Evolutionary conservation across 2,888 invertebrate species (phyloP).

Genomic region (Keiferia lycopersicella): DNA sequence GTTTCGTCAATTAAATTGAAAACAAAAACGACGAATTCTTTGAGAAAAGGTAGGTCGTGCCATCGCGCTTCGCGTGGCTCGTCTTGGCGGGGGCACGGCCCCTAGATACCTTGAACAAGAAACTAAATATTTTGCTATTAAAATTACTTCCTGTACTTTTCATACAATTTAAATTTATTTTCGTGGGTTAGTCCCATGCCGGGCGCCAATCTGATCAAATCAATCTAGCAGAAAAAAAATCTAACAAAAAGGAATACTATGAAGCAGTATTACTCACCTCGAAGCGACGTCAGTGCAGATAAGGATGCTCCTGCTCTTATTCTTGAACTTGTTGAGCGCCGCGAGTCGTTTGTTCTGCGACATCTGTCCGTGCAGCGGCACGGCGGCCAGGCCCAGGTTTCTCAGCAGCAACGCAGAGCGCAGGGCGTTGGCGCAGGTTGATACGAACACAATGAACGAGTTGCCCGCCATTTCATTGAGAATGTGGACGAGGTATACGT

Average conservation of each 20-base stretch:
- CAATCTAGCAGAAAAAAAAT: not conserved
- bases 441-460: constrained; percentile 98
- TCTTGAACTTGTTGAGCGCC: constrained; percentile 97
- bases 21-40: too few relatives aligned
- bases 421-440: constrained; percentile 96
- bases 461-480: constrained; percentile 97
- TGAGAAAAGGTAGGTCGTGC: too few relatives aligned
- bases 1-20: too few relatives aligned
- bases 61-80: too few relatives aligned
- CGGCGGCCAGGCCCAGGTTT: constrained; percentile 94
- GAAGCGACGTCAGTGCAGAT: constrained; percentile 99
- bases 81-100: too few relatives aligned
- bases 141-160: too few relatives aligned
- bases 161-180: not conserved
- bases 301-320: constrained; percentile 94
- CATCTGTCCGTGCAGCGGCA: constrained; percentile 99
- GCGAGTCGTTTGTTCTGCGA: constrained; percentile 97
- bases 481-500: constrained; percentile 97
- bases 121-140: too few relatives aligned
- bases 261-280: constrained; percentile 78
- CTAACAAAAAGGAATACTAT: not conserved
- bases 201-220: not conserved
- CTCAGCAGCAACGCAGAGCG: constrained; percentile 93
- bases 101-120: not conserved
- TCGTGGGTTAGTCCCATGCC: not conserved